A percentile compares a stretch with the other conserved stretches of the same genome.
Conservation (phyloP, 2,888 invertebrate species). For the Leptopilina myrica region DNA sequence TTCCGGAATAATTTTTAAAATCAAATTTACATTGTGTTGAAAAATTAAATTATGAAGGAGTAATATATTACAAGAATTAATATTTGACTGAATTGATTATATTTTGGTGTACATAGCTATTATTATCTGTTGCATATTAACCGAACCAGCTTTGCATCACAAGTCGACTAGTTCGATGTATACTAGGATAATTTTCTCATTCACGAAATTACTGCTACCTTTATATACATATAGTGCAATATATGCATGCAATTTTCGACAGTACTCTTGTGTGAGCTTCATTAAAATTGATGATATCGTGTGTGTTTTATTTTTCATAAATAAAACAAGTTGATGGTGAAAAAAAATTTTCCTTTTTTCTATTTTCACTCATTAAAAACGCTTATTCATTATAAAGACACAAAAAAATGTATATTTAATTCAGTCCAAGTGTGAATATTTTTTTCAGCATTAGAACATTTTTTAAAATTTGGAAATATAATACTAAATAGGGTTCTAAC, state of each 20-base stretch:
- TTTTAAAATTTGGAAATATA: too few species aligned
- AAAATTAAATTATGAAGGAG: too few species aligned
- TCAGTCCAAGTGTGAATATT: not conserved
- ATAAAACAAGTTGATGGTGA: not conserved
- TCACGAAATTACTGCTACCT: constrained; percentile 25
- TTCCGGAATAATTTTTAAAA: too few species aligned
- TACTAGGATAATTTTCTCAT: constrained; percentile 39
- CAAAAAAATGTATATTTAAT: not conserved
- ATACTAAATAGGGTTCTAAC: too few species aligned
- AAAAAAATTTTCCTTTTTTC: not conserved
- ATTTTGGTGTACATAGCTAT: not conserved
- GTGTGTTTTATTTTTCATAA: not conserved
- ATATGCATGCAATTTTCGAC: constrained; percentile 40
- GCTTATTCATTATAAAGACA: not conserved
- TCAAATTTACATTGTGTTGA: too few species aligned
- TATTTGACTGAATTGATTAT: not conserved
- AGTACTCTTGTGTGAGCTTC: constrained; percentile 24
- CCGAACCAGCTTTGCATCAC: not conserved
- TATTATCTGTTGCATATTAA: constrained; percentile 23
- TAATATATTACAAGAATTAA: too few species aligned
- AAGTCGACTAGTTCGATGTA: constrained; percentile 29
- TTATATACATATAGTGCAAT: not conserved
- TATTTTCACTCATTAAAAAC: constrained; percentile 7
- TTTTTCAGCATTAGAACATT: not conserved
- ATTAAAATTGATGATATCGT: constrained; percentile 37